Base-by-base conservation (phyloP, 2,888 invertebrate species). In the Rhagonycha lutea region DNA sequence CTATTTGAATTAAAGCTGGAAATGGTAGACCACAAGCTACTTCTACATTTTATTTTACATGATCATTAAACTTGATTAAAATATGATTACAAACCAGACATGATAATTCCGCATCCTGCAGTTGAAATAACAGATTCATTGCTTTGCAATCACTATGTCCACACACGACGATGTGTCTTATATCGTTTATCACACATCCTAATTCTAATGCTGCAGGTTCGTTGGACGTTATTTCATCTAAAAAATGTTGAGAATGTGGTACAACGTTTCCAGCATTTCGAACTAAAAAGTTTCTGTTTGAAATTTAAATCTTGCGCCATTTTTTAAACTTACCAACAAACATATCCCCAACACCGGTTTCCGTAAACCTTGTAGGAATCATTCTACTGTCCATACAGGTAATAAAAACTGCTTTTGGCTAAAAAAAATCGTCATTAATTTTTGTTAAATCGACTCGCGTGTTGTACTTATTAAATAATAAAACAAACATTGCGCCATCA, bases 141-240 rank as follows among this genome's bases (percentile, higher is more conserved):
- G 98, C 98, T 91, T 98, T 98, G 87, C 99, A 99, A 86, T 99
- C 98, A 78, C 98, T 98, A 86, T 99, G 98, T 0, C 99, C 99
- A 86, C 98, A 98, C 3, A 99, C 97, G 79, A 98, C 95, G 61
- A 98, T 93, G 85, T 98, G 97, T 77, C 94, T 90, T 80, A 98
- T 96, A 82, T 96, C 93, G 85, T 98, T 97, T 61, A 96, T 91
- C 18, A 98, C 93, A 86, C 98, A 98, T 24, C 97, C 98, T 72
- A 99, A 90, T 88, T 99, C 98, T 81, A 99, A 88, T 4, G 98
- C 98, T 7, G 98, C 98, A 9, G 98, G 97, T 88, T 99, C 98
- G 82, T 97, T 97, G 83, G 97, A 96, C 5, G 95, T 95, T 84
- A 94, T 92, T 86, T 96, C 95, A 83, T 95, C 95, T 76, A 92